A percentile compares a stretch with the other conserved stretches of the same genome.
phyloP scores from a whole-genome alignment of 2,113 vertebrate species.

The Cinclus mexicanus region DNA sequence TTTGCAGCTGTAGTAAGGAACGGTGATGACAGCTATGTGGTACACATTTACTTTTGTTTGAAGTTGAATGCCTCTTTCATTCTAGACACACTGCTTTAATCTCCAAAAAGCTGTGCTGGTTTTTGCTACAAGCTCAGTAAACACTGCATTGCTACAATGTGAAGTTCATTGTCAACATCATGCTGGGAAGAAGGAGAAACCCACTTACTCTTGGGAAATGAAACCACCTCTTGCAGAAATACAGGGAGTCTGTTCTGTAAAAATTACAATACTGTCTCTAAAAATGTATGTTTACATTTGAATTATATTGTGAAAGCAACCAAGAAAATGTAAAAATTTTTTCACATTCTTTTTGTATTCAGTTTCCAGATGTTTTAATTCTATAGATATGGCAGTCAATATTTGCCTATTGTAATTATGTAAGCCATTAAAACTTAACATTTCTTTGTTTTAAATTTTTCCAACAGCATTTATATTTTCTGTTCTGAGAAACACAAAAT shows the following conservation, averaged over 20 bases:
- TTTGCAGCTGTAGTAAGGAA: slow-evolving; percentile 59
- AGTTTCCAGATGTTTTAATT: neutral
- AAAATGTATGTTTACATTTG: neutral
- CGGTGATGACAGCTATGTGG: slow-evolving; percentile 61
- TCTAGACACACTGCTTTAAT: slow-evolving; percentile 65
- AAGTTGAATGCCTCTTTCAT: slow-evolving; percentile 60
- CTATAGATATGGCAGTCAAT: neutral
- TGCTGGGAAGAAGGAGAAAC: slow-evolving; percentile 26
- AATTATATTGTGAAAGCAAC: slow-evolving; percentile 16
- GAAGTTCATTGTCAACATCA: slow-evolving; percentile 33
- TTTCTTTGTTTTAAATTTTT: neutral
- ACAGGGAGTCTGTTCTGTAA: neutral
- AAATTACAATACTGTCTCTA: neutral
- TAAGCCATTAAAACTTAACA: neutral
- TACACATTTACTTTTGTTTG: slow-evolving; percentile 68
- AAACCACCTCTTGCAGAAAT: slow-evolving; percentile 21
- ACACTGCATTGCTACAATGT: slow-evolving; percentile 32
- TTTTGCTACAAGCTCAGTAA: slow-evolving; percentile 46
- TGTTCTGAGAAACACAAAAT: slow-evolving; percentile 5
- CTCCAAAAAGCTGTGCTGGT: slow-evolving; percentile 54
- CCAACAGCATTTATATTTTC: neutral
- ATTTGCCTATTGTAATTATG: slow-evolving; percentile 14
- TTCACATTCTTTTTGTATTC: neutral
- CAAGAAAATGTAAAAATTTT: slow-evolving; percentile 9
- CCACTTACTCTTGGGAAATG: slow-evolving; percentile 1